A percentile compares a stretch with the other conserved stretches of the same genome.
phyloP scores from a whole-genome alignment of 64 coral and sea anemone genomes.

The Platygyra sinensis region DNA sequence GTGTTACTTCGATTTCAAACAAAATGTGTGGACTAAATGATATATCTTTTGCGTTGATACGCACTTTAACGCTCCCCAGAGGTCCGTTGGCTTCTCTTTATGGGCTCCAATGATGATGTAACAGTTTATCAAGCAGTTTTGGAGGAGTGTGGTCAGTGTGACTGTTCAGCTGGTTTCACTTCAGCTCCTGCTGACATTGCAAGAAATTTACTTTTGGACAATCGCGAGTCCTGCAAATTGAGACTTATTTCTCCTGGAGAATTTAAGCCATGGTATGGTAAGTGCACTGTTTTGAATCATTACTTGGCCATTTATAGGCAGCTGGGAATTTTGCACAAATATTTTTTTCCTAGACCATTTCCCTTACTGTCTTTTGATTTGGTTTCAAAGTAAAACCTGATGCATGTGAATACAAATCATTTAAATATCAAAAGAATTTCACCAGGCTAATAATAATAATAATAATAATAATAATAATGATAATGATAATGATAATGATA shows the following conservation, averaged over 20 bases:
- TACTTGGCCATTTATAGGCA: no score
- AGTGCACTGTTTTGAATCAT: not conserved
- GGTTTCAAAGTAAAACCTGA: no score
- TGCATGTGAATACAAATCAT: no score
- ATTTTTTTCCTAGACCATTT: no score
- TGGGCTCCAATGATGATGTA: not conserved
- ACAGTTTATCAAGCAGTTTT: conserved; percentile 5
- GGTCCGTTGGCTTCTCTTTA: not conserved
- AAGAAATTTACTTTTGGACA: conserved; percentile 11
- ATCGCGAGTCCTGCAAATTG: not conserved
- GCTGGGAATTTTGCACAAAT: no score
- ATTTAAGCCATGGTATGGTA: conserved; percentile 70
- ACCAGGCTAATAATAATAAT: no score
- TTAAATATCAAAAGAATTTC: no score
- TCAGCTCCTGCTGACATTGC: not conserved
- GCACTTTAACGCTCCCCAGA: not conserved
- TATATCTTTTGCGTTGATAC: not conserved
- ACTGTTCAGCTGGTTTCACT: not conserved
- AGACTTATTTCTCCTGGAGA: not conserved
- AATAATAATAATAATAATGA: no score
- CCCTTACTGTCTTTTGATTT: no score
- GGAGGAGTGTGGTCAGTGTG: not conserved
- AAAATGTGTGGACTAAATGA: not conserved
- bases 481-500: no score
- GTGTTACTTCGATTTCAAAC: not conserved